phyloP scores from a whole-genome alignment of 2,113 vertebrate genomes.

The Spea multiplicata region DNA sequence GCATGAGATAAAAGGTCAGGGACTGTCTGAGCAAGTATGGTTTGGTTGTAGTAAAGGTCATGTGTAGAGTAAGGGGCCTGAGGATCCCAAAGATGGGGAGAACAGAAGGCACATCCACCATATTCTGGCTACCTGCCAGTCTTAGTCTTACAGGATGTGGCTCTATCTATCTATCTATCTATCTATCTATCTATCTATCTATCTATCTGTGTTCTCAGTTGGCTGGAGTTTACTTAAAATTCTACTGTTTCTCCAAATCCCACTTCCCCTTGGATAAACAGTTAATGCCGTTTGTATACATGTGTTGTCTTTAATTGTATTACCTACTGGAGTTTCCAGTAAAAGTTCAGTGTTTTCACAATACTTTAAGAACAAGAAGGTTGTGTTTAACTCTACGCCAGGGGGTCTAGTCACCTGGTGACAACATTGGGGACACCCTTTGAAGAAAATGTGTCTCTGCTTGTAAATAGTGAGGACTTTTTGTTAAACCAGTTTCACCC shows the following conservation, averaged over 20 bases:
- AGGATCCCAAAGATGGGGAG: too few relatives aligned
- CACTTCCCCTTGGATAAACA: not conserved
- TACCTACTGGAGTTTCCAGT: not conserved
- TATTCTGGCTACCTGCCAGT: too few relatives aligned
- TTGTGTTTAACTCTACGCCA: not conserved
- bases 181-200: slow-evolving; percentile 2
- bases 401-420: not conserved
- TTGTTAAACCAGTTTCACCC: not conserved
- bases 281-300: not conserved
- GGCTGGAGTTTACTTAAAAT: too few relatives aligned
- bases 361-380: not conserved
- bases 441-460: not conserved
- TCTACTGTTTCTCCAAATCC: too few relatives aligned
- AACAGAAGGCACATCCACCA: too few relatives aligned
- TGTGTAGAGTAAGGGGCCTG: too few relatives aligned
- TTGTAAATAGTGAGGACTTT: not conserved
- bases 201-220: not conserved
- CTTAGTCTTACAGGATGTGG: too few relatives aligned
- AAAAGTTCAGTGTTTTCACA: not conserved
- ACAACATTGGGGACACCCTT: not conserved
- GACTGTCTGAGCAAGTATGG: too few relatives aligned
- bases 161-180: not conserved
- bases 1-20: too few relatives aligned
- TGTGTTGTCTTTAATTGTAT: not conserved
- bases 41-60: too few relatives aligned